Evolutionary conservation across 1,140 invertebrate genomes (phyloP).

Genomic region (Helicoverpa armigera): DNA sequence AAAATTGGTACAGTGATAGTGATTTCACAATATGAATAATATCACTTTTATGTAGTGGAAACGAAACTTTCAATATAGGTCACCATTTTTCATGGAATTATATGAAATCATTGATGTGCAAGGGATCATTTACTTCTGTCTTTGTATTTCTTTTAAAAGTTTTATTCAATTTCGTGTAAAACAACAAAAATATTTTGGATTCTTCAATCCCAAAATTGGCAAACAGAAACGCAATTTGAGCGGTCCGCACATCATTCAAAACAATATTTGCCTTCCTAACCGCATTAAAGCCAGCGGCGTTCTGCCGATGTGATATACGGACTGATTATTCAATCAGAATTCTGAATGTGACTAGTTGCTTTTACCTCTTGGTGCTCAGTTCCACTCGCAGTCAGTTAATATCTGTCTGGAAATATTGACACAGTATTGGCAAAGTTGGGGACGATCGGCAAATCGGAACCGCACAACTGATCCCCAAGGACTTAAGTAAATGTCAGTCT

Average conservation of each 20-base stretch:
- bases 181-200: no score
- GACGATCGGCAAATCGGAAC: slow-evolving; percentile 3
- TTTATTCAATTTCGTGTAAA: no score
- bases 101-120: no score
- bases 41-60: no score
- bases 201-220: background rate
- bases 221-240: background rate
- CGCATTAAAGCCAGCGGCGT: slow-evolving; percentile 10
- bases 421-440: slow-evolving; percentile 14
- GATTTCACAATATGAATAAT: no score
- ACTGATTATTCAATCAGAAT: slow-evolving; percentile 41
- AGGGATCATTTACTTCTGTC: no score
- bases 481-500: slow-evolving; percentile 25
- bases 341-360: slow-evolving; percentile 34
- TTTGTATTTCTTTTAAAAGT: no score
- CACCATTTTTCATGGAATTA: no score
- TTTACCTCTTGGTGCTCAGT: slow-evolving; percentile 10
- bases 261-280: slow-evolving; percentile 31
- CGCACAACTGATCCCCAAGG: background rate
- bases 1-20: no score
- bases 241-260: background rate
- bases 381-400: slow-evolving; percentile 11
- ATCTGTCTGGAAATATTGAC: slow-evolving; percentile 22
- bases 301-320: slow-evolving; percentile 12
- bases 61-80: no score